phyloP scores from a whole-genome alignment of 2,888 invertebrate species.

The Meganola albula region DNA sequence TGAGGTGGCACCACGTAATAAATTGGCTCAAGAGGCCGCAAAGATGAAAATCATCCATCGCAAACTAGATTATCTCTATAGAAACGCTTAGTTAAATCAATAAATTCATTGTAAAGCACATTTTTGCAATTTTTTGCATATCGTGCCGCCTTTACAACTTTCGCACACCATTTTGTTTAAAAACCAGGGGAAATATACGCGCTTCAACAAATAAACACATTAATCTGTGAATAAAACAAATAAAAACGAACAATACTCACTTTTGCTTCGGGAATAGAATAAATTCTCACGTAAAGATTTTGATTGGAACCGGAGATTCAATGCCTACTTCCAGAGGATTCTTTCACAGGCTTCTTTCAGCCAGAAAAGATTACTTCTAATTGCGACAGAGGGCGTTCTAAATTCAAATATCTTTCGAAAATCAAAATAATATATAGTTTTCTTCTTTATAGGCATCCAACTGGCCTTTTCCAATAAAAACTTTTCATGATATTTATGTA shows the following conservation, averaged over 20 bases:
- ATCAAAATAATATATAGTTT: slow-evolving; percentile 30
- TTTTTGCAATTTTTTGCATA: slow-evolving; percentile 42
- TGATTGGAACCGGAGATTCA: slow-evolving; percentile 74
- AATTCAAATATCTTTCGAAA: slow-evolving; percentile 61
- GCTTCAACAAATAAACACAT: too few species aligned
- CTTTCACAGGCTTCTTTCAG: slow-evolving; percentile 77
- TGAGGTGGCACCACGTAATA: slow-evolving; percentile 30
- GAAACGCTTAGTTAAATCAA: slow-evolving; percentile 66
- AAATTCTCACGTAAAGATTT: slow-evolving; percentile 76
- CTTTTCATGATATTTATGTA: too few species aligned
- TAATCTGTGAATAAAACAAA: too few species aligned
- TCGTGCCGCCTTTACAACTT: slow-evolving; percentile 34
- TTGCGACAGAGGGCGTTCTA: slow-evolving; percentile 69
- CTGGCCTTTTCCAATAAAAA: too few species aligned
- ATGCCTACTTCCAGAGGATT: slow-evolving; percentile 76
- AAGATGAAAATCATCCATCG: slow-evolving; percentile 34
- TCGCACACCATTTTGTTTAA: slow-evolving; percentile 43
- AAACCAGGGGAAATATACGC: slow-evolving; percentile 29
- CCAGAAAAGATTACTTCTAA: slow-evolving; percentile 49
- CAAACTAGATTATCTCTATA: slow-evolving; percentile 53
- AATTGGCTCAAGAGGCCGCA: slow-evolving; percentile 21
- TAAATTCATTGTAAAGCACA: slow-evolving; percentile 49
- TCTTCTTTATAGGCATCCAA: too few species aligned
- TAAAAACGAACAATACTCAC: slow-evolving; percentile 57
- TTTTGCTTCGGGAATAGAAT: slow-evolving; percentile 65